Evolutionary conservation across 2,113 vertebrate genomes (phyloP).

Genomic region (Sphyrna mokarran): DNA sequence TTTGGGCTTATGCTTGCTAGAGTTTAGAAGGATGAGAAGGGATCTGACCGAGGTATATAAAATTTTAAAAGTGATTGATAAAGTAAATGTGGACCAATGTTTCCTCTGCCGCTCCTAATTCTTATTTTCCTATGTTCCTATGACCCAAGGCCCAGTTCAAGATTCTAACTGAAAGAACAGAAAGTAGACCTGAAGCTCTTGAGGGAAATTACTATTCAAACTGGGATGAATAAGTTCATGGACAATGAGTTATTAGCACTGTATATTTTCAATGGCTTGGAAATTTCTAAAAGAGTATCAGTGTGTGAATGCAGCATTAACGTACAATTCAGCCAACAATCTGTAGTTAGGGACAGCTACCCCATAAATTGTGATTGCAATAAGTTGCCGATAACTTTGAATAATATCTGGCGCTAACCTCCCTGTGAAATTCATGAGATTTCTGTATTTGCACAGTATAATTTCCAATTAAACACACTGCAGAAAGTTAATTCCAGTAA

Average conservation of each 20-base stretch:
- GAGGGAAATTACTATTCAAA: neutral
- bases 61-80: too few species aligned
- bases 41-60: too few species aligned
- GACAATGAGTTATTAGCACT: neutral
- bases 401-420: neutral
- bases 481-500: neutral
- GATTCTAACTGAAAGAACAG: neutral
- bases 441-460: neutral
- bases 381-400: neutral
- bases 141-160: neutral
- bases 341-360: neutral
- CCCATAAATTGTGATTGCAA: neutral
- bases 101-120: too few species aligned
- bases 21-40: too few species aligned
- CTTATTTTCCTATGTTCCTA: too few species aligned
- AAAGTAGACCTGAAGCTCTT: neutral
- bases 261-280: neutral
- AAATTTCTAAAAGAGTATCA: neutral
- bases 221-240: neutral
- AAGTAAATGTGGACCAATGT: too few species aligned
- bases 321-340: neutral
- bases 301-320: neutral
- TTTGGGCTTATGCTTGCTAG: too few species aligned
- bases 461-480: neutral
- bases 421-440: neutral